A percentile compares a stretch with the other conserved stretches of the same genome.
Conservation (phyloP, 2,113 vertebrate species). For the Zapornia atra region DNA sequence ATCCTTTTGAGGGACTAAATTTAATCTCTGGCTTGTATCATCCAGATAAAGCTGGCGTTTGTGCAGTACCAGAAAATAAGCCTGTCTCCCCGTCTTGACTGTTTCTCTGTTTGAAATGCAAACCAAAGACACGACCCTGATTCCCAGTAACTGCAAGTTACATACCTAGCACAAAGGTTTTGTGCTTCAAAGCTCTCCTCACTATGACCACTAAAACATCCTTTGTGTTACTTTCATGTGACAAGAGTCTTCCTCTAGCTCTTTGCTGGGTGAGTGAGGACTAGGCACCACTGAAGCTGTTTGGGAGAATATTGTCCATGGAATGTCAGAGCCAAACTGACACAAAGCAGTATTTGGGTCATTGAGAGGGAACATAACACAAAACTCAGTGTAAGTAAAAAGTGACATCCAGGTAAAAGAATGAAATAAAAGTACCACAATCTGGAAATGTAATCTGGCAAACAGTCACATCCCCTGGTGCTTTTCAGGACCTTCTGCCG, state of each 20-base stretch:
- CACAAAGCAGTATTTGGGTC: background rate
- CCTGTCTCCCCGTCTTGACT: background rate
- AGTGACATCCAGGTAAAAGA: background rate
- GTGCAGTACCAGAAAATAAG: constrained; percentile 28
- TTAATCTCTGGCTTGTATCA: constrained; percentile 57
- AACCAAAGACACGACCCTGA: background rate
- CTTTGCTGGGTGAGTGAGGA: background rate
- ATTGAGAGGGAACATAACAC: background rate
- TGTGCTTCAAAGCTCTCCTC: background rate
- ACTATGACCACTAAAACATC: background rate
- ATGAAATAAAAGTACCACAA: background rate
- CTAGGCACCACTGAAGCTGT: background rate
- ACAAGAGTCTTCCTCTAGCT: background rate
- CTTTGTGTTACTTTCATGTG: background rate
- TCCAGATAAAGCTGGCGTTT: background rate
- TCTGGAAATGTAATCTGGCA: background rate
- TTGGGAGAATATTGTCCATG: background rate
- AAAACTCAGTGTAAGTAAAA: background rate
- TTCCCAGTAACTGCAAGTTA: background rate
- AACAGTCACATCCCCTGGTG: background rate
- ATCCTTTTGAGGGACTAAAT: constrained; percentile 29
- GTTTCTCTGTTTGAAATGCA: background rate
- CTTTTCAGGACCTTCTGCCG: background rate
- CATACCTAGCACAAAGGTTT: background rate
- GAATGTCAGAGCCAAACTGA: background rate